A percentile compares a stretch with the other conserved stretches of the same genome.
Conservation (phyloP, 2,888 invertebrate species). For the Trachelus stipa region DNA sequence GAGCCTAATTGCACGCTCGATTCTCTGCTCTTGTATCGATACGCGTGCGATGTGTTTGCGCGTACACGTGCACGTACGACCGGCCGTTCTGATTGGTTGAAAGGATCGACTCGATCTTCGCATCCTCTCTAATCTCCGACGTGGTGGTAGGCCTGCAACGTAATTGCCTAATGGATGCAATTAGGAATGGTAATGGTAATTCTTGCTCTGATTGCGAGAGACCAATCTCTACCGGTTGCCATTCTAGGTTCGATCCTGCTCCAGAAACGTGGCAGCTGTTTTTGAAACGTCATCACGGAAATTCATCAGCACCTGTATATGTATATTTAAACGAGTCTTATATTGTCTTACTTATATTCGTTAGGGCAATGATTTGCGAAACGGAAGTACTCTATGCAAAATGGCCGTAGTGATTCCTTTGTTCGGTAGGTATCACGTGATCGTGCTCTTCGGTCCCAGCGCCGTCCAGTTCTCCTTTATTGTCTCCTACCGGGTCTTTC, state of each 20-base stretch:
- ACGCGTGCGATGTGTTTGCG: neutral
- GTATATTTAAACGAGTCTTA: neutral
- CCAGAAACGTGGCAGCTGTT: neutral
- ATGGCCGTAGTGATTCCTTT: neutral
- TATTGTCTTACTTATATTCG: neutral
- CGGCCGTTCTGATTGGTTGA: conserved; percentile 21
- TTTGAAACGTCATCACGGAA: neutral
- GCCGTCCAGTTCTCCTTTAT: neutral
- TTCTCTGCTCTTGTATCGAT: neutral
- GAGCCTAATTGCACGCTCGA: neutral
- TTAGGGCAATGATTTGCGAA: neutral
- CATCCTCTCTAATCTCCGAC: conserved; percentile 25
- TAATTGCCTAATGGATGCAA: conserved; percentile 41
- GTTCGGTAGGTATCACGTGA: neutral
- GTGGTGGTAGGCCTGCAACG: conserved; percentile 13
- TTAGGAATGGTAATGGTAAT: conserved; percentile 40
- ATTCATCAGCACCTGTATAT: neutral
- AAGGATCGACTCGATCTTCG: conserved; percentile 28
- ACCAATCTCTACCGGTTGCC: neutral
- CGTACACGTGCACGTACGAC: conserved; percentile 10
- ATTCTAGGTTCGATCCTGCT: neutral
- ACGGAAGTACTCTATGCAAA: neutral
- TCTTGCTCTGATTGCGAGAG: conserved; percentile 24
- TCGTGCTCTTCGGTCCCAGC: neutral
- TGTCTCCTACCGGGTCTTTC: neutral